These are phyloP conservation scores for Battus philenor DNA, from an alignment of 1,140 invertebrate genomes.

Conservation along the genomic window DNA sequence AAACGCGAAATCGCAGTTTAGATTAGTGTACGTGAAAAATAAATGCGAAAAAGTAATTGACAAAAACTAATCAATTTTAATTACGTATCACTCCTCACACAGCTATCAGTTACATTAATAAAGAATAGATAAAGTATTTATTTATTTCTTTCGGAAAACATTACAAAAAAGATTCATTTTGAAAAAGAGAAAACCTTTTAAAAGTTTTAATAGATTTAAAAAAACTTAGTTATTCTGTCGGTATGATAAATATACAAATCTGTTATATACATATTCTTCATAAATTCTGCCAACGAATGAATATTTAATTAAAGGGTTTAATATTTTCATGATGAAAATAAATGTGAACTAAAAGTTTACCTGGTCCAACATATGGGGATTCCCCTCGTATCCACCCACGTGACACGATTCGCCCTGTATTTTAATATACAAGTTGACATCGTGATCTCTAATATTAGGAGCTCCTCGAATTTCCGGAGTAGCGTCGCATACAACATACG, in stretches of 20 bases:
- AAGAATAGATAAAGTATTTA: too few relatives aligned
- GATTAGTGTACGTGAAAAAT: too few relatives aligned
- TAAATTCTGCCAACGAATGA: too few relatives aligned
- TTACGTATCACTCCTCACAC: too few relatives aligned
- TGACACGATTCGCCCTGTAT: slow-evolving; percentile 88
- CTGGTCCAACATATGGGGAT: slow-evolving; percentile 87
- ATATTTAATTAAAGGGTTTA: slow-evolving; percentile 1
- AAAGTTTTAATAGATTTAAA: background rate
- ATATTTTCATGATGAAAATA: background rate
- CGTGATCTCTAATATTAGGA: slow-evolving; percentile 91
- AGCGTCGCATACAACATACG: slow-evolving; percentile 89
- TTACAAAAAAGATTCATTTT: too few relatives aligned
- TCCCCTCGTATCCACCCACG: slow-evolving; percentile 92
- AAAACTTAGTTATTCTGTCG: too few relatives aligned
- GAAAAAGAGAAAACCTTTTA: background rate
- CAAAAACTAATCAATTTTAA: too few relatives aligned
- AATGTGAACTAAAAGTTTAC: slow-evolving; percentile 59
- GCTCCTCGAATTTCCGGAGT: slow-evolving; percentile 83
- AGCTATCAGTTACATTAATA: too few relatives aligned
- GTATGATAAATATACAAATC: background rate
- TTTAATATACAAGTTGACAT: slow-evolving; percentile 88
- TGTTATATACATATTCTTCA: too few relatives aligned
- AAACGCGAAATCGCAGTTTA: too few relatives aligned
- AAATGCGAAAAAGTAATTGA: too few relatives aligned
- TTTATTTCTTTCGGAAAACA: too few relatives aligned